Evolutionary conservation across 2,888 invertebrate species (phyloP).

Genomic region (Pteria penguin): DNA sequence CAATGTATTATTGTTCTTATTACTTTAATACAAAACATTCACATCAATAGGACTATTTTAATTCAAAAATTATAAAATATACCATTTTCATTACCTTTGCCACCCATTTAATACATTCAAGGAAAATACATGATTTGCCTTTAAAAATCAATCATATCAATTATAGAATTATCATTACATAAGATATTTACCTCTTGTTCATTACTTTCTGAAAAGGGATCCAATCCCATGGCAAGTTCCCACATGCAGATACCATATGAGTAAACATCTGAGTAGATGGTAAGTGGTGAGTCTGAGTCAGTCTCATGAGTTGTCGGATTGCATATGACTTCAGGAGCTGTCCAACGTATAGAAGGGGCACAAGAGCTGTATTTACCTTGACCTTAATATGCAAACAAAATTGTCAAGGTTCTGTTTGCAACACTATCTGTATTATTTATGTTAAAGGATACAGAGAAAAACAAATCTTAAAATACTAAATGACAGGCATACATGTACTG

Average conservation of each 20-base stretch:
- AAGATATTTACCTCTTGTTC: slow-evolving; percentile 68
- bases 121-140: too few relatives aligned
- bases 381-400: too few relatives aligned
- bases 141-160: too few relatives aligned
- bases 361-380: slow-evolving; percentile 72
- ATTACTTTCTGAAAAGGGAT: slow-evolving; percentile 75
- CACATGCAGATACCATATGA: slow-evolving; percentile 77
- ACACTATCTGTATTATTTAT: not conserved
- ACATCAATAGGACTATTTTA: too few relatives aligned
- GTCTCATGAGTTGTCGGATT: slow-evolving; percentile 61
- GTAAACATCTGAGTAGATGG: slow-evolving; percentile 73
- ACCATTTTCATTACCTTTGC: too few relatives aligned
- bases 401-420: not conserved
- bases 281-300: slow-evolving; percentile 56
- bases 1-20: too few relatives aligned
- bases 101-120: too few relatives aligned
- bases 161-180: too few relatives aligned
- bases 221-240: slow-evolving; percentile 70
- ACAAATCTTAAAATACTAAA: too few relatives aligned
- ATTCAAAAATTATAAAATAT: too few relatives aligned
- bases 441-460: not conserved
- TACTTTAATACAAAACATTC: too few relatives aligned
- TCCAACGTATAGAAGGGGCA: slow-evolving; percentile 75
- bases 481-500: too few relatives aligned
- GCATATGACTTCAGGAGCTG: slow-evolving; percentile 74